Percentiles rank a stretch among this genome's conserved stretches.
Evolutionary conservation across 2,797 vertebrate species (phyloP).

Genomic region (Rhabdophis nuchalis): DNA sequence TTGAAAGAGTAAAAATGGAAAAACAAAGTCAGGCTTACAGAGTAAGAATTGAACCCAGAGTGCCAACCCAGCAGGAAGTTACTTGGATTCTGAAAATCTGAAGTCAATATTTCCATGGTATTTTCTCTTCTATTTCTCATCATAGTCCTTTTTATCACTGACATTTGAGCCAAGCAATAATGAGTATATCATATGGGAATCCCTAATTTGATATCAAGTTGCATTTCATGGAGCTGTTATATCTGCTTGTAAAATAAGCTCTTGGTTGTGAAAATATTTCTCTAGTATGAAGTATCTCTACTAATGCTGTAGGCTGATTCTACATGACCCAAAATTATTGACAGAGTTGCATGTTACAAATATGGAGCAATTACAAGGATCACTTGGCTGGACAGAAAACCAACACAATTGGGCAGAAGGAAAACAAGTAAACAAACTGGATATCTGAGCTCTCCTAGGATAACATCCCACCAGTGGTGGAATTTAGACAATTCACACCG

Average conservation of each 20-base stretch:
- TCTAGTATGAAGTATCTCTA: constrained; percentile 26
- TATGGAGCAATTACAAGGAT: not conserved
- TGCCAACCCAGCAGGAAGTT: constrained; percentile 20
- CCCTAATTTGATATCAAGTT: constrained; percentile 52
- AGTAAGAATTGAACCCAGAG: constrained; percentile 9
- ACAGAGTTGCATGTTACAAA: not conserved
- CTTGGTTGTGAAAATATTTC: constrained; percentile 37
- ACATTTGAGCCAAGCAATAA: constrained; percentile 41
- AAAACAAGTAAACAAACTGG: not conserved
- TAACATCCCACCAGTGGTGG: not conserved
- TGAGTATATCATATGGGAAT: constrained; percentile 7
- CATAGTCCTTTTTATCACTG: constrained; percentile 46
- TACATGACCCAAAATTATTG: constrained; percentile 16
- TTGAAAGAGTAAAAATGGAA: not conserved
- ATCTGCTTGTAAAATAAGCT: constrained; percentile 43
- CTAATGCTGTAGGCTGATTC: constrained; percentile 28
- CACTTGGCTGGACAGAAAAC: constrained; percentile 3
- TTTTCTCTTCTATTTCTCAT: constrained; percentile 38
- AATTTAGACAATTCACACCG: too few relatives aligned
- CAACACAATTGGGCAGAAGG: not conserved
- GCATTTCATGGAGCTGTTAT: constrained; percentile 29
- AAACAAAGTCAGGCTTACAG: not conserved
- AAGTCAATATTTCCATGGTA: constrained; percentile 43
- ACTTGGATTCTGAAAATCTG: constrained; percentile 16
- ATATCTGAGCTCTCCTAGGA: too few relatives aligned